A percentile compares a stretch with the other conserved stretches of the same genome.
These are phyloP conservation scores for Zeugodacus cucurbitae DNA, from an alignment of 1,140 invertebrate genomes.

Conservation along the genomic window DNA sequence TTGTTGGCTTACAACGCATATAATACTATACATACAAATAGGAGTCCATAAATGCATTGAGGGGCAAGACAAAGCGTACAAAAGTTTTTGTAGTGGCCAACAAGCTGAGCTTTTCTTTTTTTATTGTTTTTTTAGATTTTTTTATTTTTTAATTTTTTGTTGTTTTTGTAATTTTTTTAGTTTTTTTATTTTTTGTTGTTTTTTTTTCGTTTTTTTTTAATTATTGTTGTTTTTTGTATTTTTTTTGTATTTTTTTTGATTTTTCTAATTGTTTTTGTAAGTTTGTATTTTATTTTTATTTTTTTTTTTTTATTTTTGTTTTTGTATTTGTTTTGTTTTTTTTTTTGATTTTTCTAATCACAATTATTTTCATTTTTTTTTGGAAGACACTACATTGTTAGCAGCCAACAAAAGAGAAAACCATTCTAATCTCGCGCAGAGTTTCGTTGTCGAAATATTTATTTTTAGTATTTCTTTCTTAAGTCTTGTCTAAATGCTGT, in stretches of 20 bases:
- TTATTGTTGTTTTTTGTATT: too few relatives aligned
- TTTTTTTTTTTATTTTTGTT: neutral
- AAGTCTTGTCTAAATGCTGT: neutral
- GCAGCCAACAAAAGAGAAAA: neutral
- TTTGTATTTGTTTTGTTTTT: neutral
- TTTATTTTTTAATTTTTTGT: too few relatives aligned
- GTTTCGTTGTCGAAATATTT: neutral
- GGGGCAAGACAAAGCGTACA: neutral
- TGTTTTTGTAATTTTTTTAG: neutral
- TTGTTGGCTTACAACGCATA: neutral
- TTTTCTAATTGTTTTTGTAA: too few relatives aligned
- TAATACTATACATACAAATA: neutral
- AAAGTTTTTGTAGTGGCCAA: neutral
- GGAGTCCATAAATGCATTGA: neutral
- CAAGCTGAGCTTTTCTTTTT: too few relatives aligned
- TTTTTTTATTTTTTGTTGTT: neutral
- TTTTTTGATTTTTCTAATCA: too few relatives aligned
- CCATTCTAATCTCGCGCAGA: neutral
- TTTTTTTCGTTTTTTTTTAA: neutral
- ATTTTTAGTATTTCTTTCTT: neutral
- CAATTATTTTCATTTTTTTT: neutral
- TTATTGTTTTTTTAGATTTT: too few relatives aligned
- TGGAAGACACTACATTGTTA: neutral
- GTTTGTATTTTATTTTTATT: neutral
- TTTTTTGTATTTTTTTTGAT: too few relatives aligned